Percentiles rank a stretch among this genome's conserved stretches.
Evolutionary conservation across 2,797 vertebrate genomes (phyloP).

Genomic region (Coluber constrictor): DNA sequence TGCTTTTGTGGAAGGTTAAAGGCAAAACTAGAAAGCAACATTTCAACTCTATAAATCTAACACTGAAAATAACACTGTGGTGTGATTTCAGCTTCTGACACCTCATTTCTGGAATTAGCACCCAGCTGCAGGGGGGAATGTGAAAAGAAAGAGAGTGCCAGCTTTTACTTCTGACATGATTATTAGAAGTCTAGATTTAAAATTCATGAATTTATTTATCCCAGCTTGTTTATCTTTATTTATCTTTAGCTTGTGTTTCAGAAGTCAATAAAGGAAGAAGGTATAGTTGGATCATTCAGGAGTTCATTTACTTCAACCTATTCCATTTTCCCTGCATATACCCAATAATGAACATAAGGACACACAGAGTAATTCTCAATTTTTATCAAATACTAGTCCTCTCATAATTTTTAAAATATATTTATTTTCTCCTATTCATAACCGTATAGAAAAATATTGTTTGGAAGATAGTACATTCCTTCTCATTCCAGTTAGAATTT

Average conservation of each 20-base stretch:
- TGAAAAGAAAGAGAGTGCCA: not conserved
- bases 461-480: not conserved
- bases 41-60: not conserved
- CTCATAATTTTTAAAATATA: not conserved
- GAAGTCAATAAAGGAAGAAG: not conserved
- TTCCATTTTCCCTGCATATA: not conserved
- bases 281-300: not conserved
- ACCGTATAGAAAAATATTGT: not conserved
- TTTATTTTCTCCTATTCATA: not conserved
- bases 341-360: not conserved
- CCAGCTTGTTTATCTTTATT: not conserved
- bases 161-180: not conserved
- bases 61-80: not conserved
- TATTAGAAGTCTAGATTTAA: not conserved
- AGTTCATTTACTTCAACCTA: not conserved
- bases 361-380: not conserved
- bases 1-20: not conserved
- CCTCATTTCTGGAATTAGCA: not conserved
- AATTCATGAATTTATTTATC: not conserved
- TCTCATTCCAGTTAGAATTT: not conserved
- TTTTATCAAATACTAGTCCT: not conserved
- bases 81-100: not conserved
- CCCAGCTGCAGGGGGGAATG: not conserved
- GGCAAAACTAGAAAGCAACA: not conserved
- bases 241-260: not conserved